Conservation (phyloP, 2,797 vertebrate species). For the Harpagifer antarcticus region DNA sequence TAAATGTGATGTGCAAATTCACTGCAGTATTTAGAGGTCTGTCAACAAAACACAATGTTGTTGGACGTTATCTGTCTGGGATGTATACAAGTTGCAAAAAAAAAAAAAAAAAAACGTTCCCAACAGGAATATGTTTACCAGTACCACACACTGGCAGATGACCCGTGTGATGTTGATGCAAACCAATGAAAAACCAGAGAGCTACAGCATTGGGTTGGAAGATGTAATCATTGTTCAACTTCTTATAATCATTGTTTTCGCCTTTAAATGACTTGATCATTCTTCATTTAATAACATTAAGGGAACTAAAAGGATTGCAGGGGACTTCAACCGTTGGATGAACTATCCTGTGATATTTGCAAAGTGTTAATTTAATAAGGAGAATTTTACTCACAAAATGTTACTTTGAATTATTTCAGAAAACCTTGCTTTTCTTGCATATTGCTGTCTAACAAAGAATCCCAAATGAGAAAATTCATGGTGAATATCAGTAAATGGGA, state of each 20-base stretch:
- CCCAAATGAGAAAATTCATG: too few species aligned
- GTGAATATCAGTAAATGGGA: too few species aligned
- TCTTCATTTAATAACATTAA: background rate
- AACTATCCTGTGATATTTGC: background rate
- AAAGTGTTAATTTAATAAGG: background rate
- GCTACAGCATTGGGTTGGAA: too few species aligned
- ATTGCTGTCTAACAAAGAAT: too few species aligned
- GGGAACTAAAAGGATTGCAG: background rate
- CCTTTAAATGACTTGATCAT: background rate
- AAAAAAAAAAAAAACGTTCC: background rate
- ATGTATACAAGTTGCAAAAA: background rate
- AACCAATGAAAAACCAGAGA: background rate
- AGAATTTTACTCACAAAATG: too few species aligned
- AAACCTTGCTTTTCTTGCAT: too few species aligned
- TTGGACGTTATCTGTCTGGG: background rate
- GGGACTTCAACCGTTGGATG: too few species aligned
- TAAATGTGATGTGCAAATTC: slow-evolving; percentile 40
- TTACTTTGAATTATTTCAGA: too few species aligned
- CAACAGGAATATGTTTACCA: background rate
- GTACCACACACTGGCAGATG: background rate
- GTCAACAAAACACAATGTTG: background rate
- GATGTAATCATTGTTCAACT: background rate
- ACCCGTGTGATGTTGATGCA: background rate
- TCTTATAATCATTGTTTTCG: background rate
- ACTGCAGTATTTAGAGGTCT: slow-evolving; percentile 5